Base-by-base conservation (phyloP, 2,113 vertebrate species). In the Podiceps cristatus region DNA sequence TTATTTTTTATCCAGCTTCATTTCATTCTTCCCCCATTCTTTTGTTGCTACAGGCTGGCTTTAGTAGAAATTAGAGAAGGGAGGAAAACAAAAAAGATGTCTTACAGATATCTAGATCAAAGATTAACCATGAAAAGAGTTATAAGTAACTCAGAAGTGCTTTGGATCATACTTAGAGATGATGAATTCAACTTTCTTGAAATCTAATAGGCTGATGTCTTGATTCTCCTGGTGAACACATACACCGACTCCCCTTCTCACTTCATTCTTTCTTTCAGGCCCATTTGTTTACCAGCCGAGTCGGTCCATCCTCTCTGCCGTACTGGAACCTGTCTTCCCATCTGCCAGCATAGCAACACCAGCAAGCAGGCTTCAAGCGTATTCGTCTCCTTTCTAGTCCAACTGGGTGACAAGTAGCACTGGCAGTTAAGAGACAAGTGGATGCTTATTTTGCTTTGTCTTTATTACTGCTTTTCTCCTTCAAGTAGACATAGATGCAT, bases 191-290 rank as follows among this genome's bases (percentile, higher is more conserved):
- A 24, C 24, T 64, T 71, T 45, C 45, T 64, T 53, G 25, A 64
- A 35, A 76, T 40, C 31, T 68, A 42, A 37, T 11, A 44, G 29
- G 8, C 28, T 71, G 44, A 47, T 24, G 15, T 35, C 37, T 64
- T 58, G 24, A 59, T 63, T 58, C 44, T 76, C 24, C n/a, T 18
- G n/a, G 28, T 0, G 1, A 50, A 69, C 33, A 27, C 0, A 0
- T 47, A 31, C 19, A 77, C 7, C 4, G 15, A 22, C 23, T 56
- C 5, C 31, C 7, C 11, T 56, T n/a, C 31, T 42, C 44, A 40
- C 17, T 47, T 42, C 0, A 0, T 15, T 49, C 22, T 37, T 60
- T 68, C 49, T 14, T 56, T 47, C 40, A 49, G 35, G 11, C 68
- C 60, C 13, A 16, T 53, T 35, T n/a, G 10, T 40, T 72, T 25